Evolutionary conservation across 2,113 vertebrate genomes (phyloP).

Genomic region (Sisor rabdophorus): DNA sequence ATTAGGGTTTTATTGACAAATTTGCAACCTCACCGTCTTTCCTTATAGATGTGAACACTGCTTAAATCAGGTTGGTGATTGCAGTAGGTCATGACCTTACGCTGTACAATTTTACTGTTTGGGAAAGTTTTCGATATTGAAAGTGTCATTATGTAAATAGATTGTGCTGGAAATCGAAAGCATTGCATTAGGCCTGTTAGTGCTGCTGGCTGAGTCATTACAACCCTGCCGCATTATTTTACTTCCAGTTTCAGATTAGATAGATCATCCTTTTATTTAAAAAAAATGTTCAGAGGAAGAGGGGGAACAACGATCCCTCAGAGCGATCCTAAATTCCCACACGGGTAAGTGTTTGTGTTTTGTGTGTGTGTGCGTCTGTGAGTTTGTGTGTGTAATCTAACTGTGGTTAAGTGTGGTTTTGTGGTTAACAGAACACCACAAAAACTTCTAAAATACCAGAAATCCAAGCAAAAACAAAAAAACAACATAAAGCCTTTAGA

Average conservation of each 20-base stretch:
- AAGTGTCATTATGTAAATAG: neutral
- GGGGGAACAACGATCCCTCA: too few relatives aligned
- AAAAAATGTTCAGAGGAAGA: too few relatives aligned
- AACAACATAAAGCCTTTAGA: conserved; percentile 1
- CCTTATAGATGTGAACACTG: neutral
- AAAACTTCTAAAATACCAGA: conserved; percentile 3
- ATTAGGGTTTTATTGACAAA: too few relatives aligned
- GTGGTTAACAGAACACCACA: conserved; percentile 16
- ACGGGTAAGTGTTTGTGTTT: conserved; percentile 17
- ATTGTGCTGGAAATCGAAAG: neutral
- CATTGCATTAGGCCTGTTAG: neutral
- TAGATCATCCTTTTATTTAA: neutral
- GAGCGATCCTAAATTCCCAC: too few relatives aligned
- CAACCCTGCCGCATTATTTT: conserved; percentile 4
- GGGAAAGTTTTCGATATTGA: conserved; percentile 1
- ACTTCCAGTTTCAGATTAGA: neutral
- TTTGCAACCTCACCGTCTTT: neutral
- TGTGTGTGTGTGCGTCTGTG: too few relatives aligned
- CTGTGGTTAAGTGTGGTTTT: neutral
- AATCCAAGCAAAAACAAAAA: neutral
- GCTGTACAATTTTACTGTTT: conserved; percentile 13
- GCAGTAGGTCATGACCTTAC: neutral
- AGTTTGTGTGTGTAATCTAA: neutral
- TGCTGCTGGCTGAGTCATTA: conserved; percentile 10
- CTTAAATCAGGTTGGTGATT: neutral